phyloP scores from a whole-genome alignment of 1,140 invertebrate genomes.

The Pseudomyrmex gracilis region DNA sequence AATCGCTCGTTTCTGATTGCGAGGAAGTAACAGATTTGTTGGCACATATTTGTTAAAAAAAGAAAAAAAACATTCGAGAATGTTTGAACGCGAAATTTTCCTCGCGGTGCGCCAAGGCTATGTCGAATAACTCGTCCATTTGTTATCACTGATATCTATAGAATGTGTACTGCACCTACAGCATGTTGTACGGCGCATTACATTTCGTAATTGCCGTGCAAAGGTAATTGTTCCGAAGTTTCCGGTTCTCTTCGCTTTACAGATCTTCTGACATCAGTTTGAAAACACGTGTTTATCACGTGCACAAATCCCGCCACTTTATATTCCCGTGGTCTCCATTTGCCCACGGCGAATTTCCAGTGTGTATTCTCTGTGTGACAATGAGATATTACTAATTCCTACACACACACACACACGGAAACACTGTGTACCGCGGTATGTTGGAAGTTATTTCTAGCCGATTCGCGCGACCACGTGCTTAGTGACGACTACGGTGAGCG shows the following conservation, averaged over 20 bases:
- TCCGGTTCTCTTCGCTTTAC: neutral
- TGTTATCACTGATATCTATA: conserved; percentile 16
- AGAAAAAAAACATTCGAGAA: conserved; percentile 11
- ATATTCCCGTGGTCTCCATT: too few relatives aligned
- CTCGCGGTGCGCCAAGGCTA: conserved; percentile 18
- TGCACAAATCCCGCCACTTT: neutral
- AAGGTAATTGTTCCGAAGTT: neutral
- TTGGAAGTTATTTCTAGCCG: conserved; percentile 61
- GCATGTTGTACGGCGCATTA: neutral
- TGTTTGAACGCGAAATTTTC: conserved; percentile 2
- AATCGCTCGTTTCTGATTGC: neutral
- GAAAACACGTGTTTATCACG: conserved; percentile 18
- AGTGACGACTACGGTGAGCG: conserved; percentile 37
- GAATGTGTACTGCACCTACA: neutral
- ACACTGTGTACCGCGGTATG: neutral
- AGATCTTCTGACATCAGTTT: neutral
- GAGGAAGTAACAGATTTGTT: neutral
- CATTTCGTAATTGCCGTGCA: neutral
- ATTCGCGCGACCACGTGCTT: conserved; percentile 76
- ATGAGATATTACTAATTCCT: neutral
- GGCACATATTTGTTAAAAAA: neutral
- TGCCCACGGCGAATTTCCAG: too few relatives aligned
- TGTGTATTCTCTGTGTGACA: neutral
- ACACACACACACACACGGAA: neutral
- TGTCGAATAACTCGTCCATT: conserved; percentile 42